Conservation (phyloP, 2,113 vertebrate genomes). For the Scophthalmus maximus region DNA sequence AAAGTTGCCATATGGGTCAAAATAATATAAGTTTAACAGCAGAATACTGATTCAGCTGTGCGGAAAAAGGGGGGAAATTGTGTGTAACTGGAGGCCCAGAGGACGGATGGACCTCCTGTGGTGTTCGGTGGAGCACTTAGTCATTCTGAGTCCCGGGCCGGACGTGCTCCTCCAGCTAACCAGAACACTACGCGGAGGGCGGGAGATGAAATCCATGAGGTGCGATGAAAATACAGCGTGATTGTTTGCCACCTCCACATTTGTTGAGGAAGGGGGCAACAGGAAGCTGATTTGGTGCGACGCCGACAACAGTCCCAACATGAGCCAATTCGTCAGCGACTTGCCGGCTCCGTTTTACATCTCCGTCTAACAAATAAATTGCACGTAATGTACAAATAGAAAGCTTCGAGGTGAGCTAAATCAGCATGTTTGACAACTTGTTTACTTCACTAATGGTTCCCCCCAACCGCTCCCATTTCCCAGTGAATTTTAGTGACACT, state of each 20-base stretch:
- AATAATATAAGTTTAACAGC: background rate
- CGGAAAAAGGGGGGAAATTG: too few species aligned
- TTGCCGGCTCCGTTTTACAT: background rate
- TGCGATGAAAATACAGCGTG: background rate
- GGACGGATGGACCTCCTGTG: background rate
- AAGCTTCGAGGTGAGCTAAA: constrained; percentile 31
- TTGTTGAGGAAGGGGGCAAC: background rate
- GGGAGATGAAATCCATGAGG: background rate
- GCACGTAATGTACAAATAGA: constrained; percentile 6
- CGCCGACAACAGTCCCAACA: too few species aligned
- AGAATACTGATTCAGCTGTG: background rate
- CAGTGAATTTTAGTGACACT: constrained; percentile 28
- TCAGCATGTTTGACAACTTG: constrained; percentile 41
- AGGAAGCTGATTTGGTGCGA: background rate
- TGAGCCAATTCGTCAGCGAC: constrained; percentile 1
- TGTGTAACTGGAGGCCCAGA: background rate
- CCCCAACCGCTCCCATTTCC: constrained; percentile 30
- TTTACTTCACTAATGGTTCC: constrained; percentile 41
- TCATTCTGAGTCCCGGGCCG: background rate
- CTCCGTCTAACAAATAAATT: constrained; percentile 5
- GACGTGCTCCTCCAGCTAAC: background rate
- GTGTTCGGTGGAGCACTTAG: background rate
- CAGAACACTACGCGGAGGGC: background rate
- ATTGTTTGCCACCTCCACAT: background rate
- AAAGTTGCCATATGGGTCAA: background rate